Evolutionary conservation across 2,113 vertebrate species (phyloP), one percentile per base, ranked within the genome.

Genomic region (Planiliza haematocheilus): DNA sequence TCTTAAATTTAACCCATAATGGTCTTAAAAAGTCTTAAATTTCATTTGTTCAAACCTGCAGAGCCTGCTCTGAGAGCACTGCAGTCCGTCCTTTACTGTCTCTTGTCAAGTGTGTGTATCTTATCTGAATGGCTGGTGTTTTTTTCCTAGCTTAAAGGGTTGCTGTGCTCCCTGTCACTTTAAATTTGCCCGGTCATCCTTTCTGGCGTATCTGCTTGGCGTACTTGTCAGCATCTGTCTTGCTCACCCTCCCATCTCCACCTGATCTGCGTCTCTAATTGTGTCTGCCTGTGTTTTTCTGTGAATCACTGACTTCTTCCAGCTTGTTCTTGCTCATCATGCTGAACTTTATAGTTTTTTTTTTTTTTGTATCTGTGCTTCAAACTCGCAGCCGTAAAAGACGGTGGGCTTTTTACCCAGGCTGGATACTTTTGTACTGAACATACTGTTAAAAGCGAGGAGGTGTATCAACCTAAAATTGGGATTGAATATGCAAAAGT

Each of bases 251-350:
- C 37, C 74, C 39, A 36, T 69, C 55, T 7, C 4, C 53, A 64
- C 48, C 58, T 68, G 57, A 42, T 68, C 51, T 24, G 17, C 42
- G 55, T 46, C 51, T 78, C 55, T 70, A 55, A 77, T 70, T 62
- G 48, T 62, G 18, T 66, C 6, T 38, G 8, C 6, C 30, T 71
- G 51, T 52, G 41, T 17, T 38, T 61, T 49, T 39, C 30, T 16
- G 11, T 63, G 12, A 36, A 2, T 30, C 12, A 49, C 12, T 71
- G 13, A 36, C 16, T 60, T 48, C 38, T 43, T 24, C 34, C 46
- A 61, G 60, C 65, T 78, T 68, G 58, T 77, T 66, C 36, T 50
- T 65, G 41, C 11, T 20, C 56, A 51, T 83, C 73, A 86, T 48
- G 0, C 9, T 12, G 10, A 30, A 5, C 24, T 30, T 3, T 30